Conservation (phyloP, 2,113 vertebrate genomes). For the Corapipo altera region DNA sequence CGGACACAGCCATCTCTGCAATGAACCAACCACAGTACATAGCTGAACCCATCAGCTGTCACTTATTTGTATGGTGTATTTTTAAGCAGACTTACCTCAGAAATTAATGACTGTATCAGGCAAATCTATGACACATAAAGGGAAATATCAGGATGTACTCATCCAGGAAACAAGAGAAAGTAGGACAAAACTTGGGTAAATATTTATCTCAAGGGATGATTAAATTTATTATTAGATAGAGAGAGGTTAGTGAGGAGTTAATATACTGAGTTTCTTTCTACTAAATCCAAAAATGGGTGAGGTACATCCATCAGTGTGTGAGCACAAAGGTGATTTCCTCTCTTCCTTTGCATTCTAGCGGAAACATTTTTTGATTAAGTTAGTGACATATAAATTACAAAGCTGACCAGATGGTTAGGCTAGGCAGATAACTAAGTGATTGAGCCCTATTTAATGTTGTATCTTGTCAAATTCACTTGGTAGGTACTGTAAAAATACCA, state of each 20-base stretch:
- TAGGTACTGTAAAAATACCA: neutral
- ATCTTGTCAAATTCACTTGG: neutral
- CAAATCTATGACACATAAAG: neutral
- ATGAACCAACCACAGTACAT: rapidly evolving
- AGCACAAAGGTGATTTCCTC: neutral
- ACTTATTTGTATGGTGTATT: neutral
- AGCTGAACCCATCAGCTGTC: neutral
- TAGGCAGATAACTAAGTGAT: neutral
- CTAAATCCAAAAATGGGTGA: neutral
- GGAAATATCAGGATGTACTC: neutral
- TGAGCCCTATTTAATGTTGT: neutral
- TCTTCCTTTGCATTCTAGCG: neutral
- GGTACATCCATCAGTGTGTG: neutral
- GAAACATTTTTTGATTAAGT: neutral
- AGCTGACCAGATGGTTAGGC: neutral
- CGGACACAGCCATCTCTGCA: rapidly evolving
- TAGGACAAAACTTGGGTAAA: neutral
- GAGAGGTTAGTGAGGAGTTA: neutral
- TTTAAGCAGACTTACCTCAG: neutral
- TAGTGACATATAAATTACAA: neutral
- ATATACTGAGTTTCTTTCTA: neutral
- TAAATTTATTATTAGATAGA: neutral
- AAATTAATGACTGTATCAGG: neutral
- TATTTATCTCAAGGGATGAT: neutral
- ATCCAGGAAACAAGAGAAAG: neutral